A percentile compares a stretch with the other conserved stretches of the same genome.
Evolutionary conservation across 2,888 invertebrate species (phyloP).

Genomic region (Ectemnius lituratus): DNA sequence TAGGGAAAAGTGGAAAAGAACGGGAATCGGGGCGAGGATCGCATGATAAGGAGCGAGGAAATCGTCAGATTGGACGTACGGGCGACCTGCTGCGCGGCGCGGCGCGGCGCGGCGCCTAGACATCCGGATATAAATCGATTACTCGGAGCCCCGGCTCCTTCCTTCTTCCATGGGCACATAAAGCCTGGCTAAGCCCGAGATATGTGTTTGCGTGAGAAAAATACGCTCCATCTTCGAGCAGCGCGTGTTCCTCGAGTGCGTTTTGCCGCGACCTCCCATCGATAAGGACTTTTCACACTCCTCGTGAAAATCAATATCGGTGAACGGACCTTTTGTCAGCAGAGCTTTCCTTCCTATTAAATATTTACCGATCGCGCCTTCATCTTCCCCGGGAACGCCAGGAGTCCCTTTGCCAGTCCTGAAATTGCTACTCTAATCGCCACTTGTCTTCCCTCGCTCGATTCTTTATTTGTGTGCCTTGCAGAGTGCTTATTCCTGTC

Average conservation of each 20-base stretch:
- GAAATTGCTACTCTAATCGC: no score
- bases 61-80: conserved; percentile 3
- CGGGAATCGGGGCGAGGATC: no score
- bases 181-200: conserved; percentile 23
- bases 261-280: conserved; percentile 17
- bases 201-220: conserved; percentile 38
- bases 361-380: conserved; percentile 5
- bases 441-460: no score
- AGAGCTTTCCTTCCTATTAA: no score
- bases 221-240: conserved; percentile 30
- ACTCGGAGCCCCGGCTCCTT: conserved; percentile 13
- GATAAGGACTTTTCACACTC: conserved; percentile 26
- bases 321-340: no score
- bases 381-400: no score
- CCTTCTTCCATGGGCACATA: conserved; percentile 10
- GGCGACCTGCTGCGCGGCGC: no score
- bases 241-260: not conserved
- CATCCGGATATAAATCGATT: conserved; percentile 49
- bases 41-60: conserved; percentile 9
- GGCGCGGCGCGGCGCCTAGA: not conserved
- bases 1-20: no score
- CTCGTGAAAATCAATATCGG: conserved; percentile 28
- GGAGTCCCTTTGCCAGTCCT: no score
- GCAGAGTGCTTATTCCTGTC: no score
- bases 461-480: no score